These are phyloP conservation scores for Drosophila kuntzei DNA, from an alignment of 2,888 invertebrate species.

Conservation along the genomic window DNA sequence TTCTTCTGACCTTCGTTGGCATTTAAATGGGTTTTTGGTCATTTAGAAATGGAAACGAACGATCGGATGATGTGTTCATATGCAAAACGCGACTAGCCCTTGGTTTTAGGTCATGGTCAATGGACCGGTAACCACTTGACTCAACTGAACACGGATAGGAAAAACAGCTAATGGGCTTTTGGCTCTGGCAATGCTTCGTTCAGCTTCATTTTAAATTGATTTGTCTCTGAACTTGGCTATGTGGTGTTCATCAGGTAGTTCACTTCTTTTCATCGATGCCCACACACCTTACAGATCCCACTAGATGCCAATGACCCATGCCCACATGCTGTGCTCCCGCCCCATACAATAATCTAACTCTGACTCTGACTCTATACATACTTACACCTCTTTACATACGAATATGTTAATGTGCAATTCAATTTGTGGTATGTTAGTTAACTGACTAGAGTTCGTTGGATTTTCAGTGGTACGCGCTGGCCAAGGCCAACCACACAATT, in stretches of 20 bases:
- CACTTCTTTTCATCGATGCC: conserved; percentile 9
- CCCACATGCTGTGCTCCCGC: conserved; percentile 22
- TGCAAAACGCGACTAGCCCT: conserved; percentile 62
- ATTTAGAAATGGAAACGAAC: conserved; percentile 67
- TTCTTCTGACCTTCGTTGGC: conserved; percentile 63
- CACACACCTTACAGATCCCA: conserved; percentile 9
- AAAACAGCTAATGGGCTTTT: conserved; percentile 17
- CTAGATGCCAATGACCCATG: conserved; percentile 55
- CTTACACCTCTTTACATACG: neutral
- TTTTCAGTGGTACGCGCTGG: conserved; percentile 45
- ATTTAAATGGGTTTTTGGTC: conserved; percentile 47
- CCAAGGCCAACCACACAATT: conserved; percentile 75
- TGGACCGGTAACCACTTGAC: conserved; percentile 59
- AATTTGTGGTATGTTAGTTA: conserved; percentile 35
- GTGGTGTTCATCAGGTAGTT: conserved; percentile 5
- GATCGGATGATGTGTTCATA: conserved; percentile 60
- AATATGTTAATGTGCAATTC: conserved; percentile 3
- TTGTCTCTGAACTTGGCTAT: conserved; percentile 38
- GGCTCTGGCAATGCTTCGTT: conserved; percentile 41
- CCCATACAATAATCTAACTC: conserved; percentile 13
- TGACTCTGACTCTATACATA: conserved; percentile 7
- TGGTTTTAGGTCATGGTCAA: conserved; percentile 77
- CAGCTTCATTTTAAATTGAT: conserved; percentile 38
- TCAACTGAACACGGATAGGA: neutral
- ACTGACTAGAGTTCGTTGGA: conserved; percentile 70